phyloP scores from a whole-genome alignment of 1,140 invertebrate species.

The Daktulosphaira vitifoliae region DNA sequence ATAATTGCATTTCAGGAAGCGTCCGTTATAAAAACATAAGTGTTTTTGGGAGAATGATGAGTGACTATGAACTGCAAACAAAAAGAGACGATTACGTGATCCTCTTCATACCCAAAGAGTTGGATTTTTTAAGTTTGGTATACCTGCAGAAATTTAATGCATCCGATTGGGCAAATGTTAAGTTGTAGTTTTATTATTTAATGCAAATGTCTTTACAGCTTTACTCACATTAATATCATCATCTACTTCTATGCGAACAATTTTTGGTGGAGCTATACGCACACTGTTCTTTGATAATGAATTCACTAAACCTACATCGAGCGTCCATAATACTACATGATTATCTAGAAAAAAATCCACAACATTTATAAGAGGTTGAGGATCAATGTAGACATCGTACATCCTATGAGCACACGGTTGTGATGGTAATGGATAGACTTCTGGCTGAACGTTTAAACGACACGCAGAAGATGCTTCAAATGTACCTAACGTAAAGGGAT shows the following conservation, averaged over 20 bases:
- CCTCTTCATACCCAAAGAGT: no score
- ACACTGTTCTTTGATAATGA: slow-evolving; percentile 46
- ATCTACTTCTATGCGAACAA: slow-evolving; percentile 49
- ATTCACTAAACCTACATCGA: slow-evolving; percentile 52
- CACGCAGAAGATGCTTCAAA: not conserved
- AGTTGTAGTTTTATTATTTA: no score
- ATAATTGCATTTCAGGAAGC: not conserved
- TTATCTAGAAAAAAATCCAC: slow-evolving; percentile 52
- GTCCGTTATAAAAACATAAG: slow-evolving; percentile 2
- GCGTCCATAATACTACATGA: slow-evolving; percentile 49
- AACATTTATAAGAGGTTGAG: slow-evolving; percentile 38
- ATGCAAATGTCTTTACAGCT: no score
- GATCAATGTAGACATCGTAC: not conserved
- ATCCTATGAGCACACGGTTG: not conserved
- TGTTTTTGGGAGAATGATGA: not conserved
- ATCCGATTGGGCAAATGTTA: no score
- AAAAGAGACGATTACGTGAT: no score
- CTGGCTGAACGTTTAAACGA: not conserved
- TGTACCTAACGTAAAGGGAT: slow-evolving; percentile 6
- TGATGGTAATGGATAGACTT: not conserved
- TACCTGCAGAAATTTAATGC: not conserved
- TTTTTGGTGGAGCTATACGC: slow-evolving; percentile 49
- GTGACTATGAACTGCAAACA: slow-evolving; percentile 10
- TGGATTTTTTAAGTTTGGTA: slow-evolving; percentile 2
- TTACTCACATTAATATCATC: not conserved